Base-by-base conservation (phyloP, 64 coral and sea anemone species). In the Montipora foliosa region DNA sequence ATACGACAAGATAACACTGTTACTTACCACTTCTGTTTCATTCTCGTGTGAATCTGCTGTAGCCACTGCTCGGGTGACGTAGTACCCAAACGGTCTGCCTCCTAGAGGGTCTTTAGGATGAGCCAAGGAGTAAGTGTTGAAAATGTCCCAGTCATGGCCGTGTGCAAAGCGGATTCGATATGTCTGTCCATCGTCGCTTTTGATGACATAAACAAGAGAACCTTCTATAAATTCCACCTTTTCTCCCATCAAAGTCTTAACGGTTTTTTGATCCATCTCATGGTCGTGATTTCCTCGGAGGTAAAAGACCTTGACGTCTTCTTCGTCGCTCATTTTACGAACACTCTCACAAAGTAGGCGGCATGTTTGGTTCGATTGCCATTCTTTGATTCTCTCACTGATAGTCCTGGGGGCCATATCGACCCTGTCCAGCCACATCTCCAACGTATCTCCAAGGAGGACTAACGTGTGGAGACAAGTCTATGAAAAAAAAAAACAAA, bases 101-200 rank as follows among this genome's bases (percentile, higher is more conserved):
- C 78, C 79, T 6, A 91, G 68, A 14, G 81, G 20, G 48, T 91
- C 90, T 3, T 64, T 7, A 6, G 69, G 16, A 29, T 82, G 19
- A 47, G 79, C 15, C n/a, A 75, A 55, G 29, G 90, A 83, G 20
- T 91, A 91, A 9, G 78, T 84, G 69, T 91, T 91, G 21, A 91
- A 91, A 55, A 91, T 48, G 15, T 91, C 90, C 90, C 90, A 91
- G 90, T 83, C 90, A 74, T 91, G 90, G 6, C 90, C 90, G 13
- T 91, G 90, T 22, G 90, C 67, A 49, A 91, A 91, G 16, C 90
- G 90, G 19, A 91, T 91, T 48, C 90, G 51, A 47, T 91, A 91
- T 13, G 67, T 52, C 24, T 82, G 90, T 14, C 82, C 82, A 74
- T 81, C 73, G 47, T 72, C 78, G 5, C 69, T 53, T 12, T 73